Evolutionary conservation across 2,888 invertebrate species (phyloP).

Genomic region (Chouioia cunea): DNA sequence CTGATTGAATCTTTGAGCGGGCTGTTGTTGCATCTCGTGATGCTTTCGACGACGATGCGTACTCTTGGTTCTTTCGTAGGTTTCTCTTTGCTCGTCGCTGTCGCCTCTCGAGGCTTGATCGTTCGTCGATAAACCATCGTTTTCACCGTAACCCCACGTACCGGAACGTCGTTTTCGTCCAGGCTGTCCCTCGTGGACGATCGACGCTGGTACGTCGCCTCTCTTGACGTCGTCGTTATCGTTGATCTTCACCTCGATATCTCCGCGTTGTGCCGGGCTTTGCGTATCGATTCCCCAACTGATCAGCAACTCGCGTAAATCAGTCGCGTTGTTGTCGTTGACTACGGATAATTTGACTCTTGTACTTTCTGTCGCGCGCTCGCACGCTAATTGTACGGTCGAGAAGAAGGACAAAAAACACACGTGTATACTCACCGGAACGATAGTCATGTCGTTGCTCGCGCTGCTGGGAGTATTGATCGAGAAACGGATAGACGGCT

Average conservation of each 20-base stretch:
- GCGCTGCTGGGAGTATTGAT: constrained; percentile 32
- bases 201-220: constrained; percentile 34
- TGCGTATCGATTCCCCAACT: constrained; percentile 32
- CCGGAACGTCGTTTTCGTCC: constrained; percentile 23
- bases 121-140: constrained; percentile 56
- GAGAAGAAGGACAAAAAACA: too few relatives aligned
- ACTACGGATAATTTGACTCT: too few relatives aligned
- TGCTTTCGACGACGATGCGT: background rate
- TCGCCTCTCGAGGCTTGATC: constrained; percentile 46
- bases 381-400: too few relatives aligned
- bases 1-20: background rate
- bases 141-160: constrained; percentile 62
- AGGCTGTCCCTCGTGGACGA: constrained; percentile 28
- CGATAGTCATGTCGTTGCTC: constrained; percentile 27
- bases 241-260: constrained; percentile 15
- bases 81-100: constrained; percentile 2
- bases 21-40: background rate
- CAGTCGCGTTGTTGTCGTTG: background rate
- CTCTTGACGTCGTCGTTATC: constrained; percentile 4
- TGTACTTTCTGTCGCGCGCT: too few relatives aligned
- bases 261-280: constrained; percentile 31
- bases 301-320: constrained; percentile 27
- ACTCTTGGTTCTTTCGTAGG: background rate
- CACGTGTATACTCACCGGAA: background rate
- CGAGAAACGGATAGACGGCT: constrained; percentile 28